Percentiles rank a stretch among this genome's conserved stretches.
phyloP scores from a whole-genome alignment of 2,888 invertebrate species.

The Germaria angustata region DNA sequence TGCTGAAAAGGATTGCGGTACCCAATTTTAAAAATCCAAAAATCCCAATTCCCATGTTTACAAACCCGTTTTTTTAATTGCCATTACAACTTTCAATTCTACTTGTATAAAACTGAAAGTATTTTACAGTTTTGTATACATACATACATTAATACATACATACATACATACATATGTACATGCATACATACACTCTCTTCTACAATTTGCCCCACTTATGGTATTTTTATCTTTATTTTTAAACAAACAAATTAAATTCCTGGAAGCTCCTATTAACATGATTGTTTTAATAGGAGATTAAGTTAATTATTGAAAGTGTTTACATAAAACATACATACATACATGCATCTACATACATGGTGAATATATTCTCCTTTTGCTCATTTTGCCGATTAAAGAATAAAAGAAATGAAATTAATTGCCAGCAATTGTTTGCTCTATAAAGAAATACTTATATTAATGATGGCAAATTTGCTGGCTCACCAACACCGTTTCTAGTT shows the following conservation, averaged over 20 bases:
- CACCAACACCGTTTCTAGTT: background rate
- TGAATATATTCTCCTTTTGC: no score
- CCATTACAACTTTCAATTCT: no score
- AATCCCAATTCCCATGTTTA: no score
- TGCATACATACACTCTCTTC: background rate
- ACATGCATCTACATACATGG: no score
- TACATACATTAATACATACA: no score
- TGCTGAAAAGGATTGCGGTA: no score
- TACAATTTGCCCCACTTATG: background rate
- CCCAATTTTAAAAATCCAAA: no score
- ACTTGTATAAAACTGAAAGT: no score
- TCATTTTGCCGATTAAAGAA: background rate
- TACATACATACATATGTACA: no score
- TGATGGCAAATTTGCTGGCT: constrained; percentile 35
- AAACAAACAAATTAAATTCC: constrained; percentile 34
- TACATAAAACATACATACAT: background rate
- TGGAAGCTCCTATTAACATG: constrained; percentile 8
- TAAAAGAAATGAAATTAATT: constrained; percentile 22
- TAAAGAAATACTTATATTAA: background rate
- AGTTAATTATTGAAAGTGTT: constrained; percentile 1
- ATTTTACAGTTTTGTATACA: no score
- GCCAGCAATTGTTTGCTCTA: constrained; percentile 18
- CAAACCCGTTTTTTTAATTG: no score
- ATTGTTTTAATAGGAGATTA: background rate
- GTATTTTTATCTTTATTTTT: constrained; percentile 1